These are phyloP conservation scores for Tholera decimalis DNA, from an alignment of 2,888 invertebrate species.

Conservation along the genomic window DNA sequence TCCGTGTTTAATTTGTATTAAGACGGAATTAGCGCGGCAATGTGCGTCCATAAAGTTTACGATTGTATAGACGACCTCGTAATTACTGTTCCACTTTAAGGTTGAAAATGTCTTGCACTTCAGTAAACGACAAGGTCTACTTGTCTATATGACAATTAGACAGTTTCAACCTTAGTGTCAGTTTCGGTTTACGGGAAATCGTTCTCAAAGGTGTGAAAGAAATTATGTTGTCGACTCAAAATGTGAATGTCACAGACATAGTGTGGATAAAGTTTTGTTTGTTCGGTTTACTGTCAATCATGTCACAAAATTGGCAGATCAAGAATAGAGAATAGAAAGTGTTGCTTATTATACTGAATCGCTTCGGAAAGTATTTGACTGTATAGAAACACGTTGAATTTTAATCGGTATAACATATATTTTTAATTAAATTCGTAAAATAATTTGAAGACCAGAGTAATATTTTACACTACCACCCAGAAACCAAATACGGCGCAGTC, in stretches of 20 bases:
- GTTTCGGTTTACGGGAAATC: not conserved
- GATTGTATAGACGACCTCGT: slow-evolving; percentile 16
- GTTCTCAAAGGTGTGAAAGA: not conserved
- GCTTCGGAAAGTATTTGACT: not conserved
- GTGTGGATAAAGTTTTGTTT: slow-evolving; percentile 5
- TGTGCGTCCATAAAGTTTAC: slow-evolving; percentile 26
- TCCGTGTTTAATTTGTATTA: slow-evolving; percentile 18
- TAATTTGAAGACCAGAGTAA: no score
- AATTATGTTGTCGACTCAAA: not conserved
- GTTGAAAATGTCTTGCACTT: not conserved
- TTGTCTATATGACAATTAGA: slow-evolving; percentile 4
- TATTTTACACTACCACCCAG: no score
- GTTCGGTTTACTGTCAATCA: slow-evolving; percentile 22
- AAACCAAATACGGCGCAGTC: no score
- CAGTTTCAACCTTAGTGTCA: not conserved
- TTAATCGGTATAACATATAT: no score
- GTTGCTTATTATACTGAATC: not conserved
- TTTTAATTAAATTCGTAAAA: no score
- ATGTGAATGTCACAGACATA: not conserved
- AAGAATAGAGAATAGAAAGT: slow-evolving; percentile 2
- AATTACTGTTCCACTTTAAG: not conserved
- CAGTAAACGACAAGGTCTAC: not conserved
- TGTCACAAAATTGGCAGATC: slow-evolving; percentile 1
- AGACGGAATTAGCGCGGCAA: slow-evolving; percentile 5
- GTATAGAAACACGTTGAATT: slow-evolving; percentile 1